Evolutionary conservation across 2,797 vertebrate species (phyloP).

Genomic region (Serranus cabrilla): DNA sequence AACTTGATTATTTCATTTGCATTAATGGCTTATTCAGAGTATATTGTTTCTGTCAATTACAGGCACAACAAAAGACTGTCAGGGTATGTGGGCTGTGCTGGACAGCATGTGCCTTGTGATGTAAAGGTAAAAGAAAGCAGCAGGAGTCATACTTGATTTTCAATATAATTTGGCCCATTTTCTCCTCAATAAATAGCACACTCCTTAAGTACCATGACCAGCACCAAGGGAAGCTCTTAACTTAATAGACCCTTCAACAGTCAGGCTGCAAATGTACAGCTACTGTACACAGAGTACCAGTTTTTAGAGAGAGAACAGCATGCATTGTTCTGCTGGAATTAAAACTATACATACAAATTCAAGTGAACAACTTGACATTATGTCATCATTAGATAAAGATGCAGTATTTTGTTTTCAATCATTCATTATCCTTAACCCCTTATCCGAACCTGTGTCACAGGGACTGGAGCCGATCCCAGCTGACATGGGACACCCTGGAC

Average conservation of each 20-base stretch:
- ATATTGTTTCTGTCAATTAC: conserved; percentile 19
- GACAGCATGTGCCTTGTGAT: background rate
- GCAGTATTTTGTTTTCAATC: background rate
- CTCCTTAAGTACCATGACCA: background rate
- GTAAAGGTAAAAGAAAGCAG: background rate
- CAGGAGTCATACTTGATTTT: conserved; percentile 5
- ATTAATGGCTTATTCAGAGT: conserved; percentile 4
- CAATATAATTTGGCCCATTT: background rate
- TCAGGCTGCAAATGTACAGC: background rate
- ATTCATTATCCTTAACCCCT: too few relatives aligned
- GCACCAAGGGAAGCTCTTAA: background rate
- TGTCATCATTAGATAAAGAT: background rate
- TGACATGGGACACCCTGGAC: too few relatives aligned
- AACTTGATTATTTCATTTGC: conserved; percentile 17
- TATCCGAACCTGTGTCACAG: too few relatives aligned
- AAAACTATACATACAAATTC: too few relatives aligned
- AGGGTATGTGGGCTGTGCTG: background rate
- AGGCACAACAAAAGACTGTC: background rate
- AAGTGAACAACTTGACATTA: too few relatives aligned
- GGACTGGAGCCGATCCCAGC: too few relatives aligned
- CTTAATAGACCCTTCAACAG: background rate
- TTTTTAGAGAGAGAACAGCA: background rate
- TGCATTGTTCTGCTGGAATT: too few relatives aligned
- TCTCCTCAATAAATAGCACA: background rate
- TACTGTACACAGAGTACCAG: background rate